Percentiles rank a stretch among this genome's conserved stretches.
Evolutionary conservation across 1,140 invertebrate genomes (phyloP).

Genomic region (Cyclargus thomasi): DNA sequence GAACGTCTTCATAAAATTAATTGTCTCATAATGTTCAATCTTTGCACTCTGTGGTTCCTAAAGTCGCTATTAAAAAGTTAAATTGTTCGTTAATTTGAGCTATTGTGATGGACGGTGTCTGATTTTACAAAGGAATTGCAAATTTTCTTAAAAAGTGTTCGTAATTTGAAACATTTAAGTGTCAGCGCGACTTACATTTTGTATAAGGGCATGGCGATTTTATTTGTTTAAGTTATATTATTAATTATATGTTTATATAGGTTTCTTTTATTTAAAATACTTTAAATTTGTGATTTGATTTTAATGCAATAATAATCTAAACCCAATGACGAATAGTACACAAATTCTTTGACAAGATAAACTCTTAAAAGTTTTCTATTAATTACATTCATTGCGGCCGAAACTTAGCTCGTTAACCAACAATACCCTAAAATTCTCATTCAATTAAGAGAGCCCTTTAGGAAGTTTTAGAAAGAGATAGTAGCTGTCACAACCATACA

Average conservation of each 20-base stretch:
- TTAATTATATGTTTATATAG: too few species aligned
- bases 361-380: constrained; percentile 63
- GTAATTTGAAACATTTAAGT: background rate
- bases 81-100: constrained; percentile 63
- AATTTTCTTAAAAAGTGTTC: background rate
- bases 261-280: too few species aligned
- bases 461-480: constrained; percentile 57
- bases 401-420: constrained; percentile 69
- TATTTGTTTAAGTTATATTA: too few species aligned
- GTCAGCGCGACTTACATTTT: background rate
- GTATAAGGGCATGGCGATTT: background rate
- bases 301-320: too few species aligned
- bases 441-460: constrained; percentile 66
- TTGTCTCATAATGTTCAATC: constrained; percentile 40
- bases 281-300: too few species aligned
- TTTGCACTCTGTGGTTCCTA: constrained; percentile 52
- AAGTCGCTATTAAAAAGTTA: constrained; percentile 69
- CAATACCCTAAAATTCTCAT: constrained; percentile 64
- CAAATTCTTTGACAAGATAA: constrained; percentile 30
- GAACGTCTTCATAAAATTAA: constrained; percentile 48
- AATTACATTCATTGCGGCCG: constrained; percentile 68
- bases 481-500: constrained; percentile 55
- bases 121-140: constrained; percentile 23
- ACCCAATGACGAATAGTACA: background rate
- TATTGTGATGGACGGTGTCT: constrained; percentile 52